A percentile compares a stretch with the other conserved stretches of the same genome.
These are phyloP conservation scores for Lithobates pipiens DNA, from an alignment of 2,797 vertebrate species.

Conservation along the genomic window DNA sequence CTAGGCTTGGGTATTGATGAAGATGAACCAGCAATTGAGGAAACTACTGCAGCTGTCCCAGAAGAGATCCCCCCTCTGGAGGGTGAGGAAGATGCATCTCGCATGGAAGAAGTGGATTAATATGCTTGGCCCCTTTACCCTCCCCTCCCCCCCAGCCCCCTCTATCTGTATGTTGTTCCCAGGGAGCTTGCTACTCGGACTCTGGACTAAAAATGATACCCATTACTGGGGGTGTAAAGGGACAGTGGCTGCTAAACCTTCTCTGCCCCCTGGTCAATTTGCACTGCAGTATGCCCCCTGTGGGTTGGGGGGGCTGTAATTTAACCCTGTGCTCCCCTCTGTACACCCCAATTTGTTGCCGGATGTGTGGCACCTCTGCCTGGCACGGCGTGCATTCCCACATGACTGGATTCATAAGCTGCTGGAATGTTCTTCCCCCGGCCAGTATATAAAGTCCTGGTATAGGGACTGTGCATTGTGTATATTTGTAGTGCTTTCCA, in stretches of 20 bases:
- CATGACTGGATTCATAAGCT: slow-evolving; percentile 4
- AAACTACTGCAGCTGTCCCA: slow-evolving; percentile 74
- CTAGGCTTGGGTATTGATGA: slow-evolving; percentile 94
- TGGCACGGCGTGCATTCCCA: not conserved
- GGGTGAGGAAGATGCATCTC: slow-evolving; percentile 89
- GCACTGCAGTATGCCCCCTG: slow-evolving; percentile 22
- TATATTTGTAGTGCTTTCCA: not conserved
- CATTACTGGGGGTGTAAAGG: not conserved
- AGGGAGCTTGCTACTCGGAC: not conserved
- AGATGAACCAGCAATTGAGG: slow-evolving; percentile 85
- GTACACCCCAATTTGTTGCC: not conserved
- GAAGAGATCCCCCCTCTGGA: slow-evolving; percentile 91
- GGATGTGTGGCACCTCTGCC: not conserved
- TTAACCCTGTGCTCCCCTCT: not conserved
- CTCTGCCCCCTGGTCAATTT: slow-evolving; percentile 9
- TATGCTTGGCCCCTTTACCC: not conserved
- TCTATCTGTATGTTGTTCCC: not conserved
- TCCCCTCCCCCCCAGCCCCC: not conserved
- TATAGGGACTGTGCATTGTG: not conserved
- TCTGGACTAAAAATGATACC: slow-evolving; percentile 6
- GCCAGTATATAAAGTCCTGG: not conserved
- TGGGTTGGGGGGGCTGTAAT: slow-evolving; percentile 5
- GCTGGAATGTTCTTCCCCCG: not conserved
- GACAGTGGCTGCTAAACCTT: not conserved
- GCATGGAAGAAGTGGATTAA: slow-evolving; percentile 95